Evolutionary conservation across 2,888 invertebrate genomes (phyloP).

Genomic region (Trichacis sp.): DNA sequence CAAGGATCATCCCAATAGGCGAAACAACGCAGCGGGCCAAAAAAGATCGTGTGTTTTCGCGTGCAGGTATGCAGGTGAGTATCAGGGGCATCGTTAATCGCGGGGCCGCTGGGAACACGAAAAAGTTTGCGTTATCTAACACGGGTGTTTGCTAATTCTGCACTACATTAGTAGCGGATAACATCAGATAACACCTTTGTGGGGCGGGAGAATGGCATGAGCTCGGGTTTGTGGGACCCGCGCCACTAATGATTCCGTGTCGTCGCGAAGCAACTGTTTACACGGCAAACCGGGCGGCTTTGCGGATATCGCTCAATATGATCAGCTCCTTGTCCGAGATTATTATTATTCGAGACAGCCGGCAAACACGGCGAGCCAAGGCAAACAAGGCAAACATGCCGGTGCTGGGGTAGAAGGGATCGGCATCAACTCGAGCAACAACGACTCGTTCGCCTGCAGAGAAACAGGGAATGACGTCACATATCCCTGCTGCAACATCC

Average conservation of each 20-base stretch:
- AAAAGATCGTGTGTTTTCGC: background rate
- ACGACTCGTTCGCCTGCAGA: no score
- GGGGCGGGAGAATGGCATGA: slow-evolving; percentile 23
- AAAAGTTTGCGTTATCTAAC: slow-evolving; percentile 16
- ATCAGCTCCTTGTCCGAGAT: slow-evolving; percentile 42
- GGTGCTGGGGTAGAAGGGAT: no score
- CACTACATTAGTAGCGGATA: slow-evolving; percentile 28
- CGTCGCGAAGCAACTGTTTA: slow-evolving; percentile 59
- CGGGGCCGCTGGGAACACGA: background rate
- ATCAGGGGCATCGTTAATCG: background rate
- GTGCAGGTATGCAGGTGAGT: background rate
- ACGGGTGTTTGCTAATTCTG: slow-evolving; percentile 27
- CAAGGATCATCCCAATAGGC: no score
- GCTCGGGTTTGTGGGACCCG: slow-evolving; percentile 54
- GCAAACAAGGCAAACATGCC: slow-evolving; percentile 30
- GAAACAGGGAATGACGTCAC: no score
- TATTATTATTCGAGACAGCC: slow-evolving; percentile 45
- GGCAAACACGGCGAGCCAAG: slow-evolving; percentile 33
- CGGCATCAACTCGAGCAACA: slow-evolving; percentile 30
- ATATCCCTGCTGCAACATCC: no score
- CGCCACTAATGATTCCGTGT: slow-evolving; percentile 62
- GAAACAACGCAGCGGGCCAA: background rate
- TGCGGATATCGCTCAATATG: slow-evolving; percentile 41
- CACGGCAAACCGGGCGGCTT: slow-evolving; percentile 57
- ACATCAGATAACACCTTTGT: slow-evolving; percentile 41